Percentiles rank a stretch among this genome's conserved stretches.
These are phyloP conservation scores for Eupithecia centaureata DNA, from an alignment of 2,888 invertebrate species.

Conservation along the genomic window DNA sequence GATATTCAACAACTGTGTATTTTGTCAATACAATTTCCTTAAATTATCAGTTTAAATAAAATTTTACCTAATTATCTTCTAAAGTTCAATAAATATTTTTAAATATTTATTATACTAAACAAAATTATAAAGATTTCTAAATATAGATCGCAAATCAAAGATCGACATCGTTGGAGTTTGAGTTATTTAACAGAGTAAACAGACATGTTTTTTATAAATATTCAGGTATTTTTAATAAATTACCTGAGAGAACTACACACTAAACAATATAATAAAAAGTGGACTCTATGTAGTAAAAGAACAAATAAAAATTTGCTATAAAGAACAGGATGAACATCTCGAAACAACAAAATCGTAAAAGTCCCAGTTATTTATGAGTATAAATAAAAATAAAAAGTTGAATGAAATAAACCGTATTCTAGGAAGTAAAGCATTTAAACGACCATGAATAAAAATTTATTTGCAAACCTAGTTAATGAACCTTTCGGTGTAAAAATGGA, in stretches of 20 bases:
- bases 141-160: not conserved
- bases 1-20: not conserved
- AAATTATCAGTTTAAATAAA: not conserved
- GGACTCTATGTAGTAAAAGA: constrained; percentile 9
- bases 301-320: constrained; percentile 2
- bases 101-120: not conserved
- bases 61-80: not conserved
- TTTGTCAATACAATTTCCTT: not conserved
- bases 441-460: not conserved
- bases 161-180: not conserved
- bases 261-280: not conserved
- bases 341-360: constrained; percentile 5
- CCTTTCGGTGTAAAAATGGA: not conserved
- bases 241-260: not conserved
- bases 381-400: not conserved
- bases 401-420: constrained; percentile 1
- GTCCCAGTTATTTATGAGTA: constrained; percentile 4
- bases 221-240: not conserved
- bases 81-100: not conserved
- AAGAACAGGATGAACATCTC: constrained; percentile 2
- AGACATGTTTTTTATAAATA: not conserved
- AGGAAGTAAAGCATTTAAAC: not conserved
- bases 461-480: not conserved
- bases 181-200: not conserved
- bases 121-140: not conserved